A percentile compares a stretch with the other conserved stretches of the same genome.
Evolutionary conservation across 2,113 vertebrate genomes (phyloP).

Genomic region (Gasterosteus nipponicus): DNA sequence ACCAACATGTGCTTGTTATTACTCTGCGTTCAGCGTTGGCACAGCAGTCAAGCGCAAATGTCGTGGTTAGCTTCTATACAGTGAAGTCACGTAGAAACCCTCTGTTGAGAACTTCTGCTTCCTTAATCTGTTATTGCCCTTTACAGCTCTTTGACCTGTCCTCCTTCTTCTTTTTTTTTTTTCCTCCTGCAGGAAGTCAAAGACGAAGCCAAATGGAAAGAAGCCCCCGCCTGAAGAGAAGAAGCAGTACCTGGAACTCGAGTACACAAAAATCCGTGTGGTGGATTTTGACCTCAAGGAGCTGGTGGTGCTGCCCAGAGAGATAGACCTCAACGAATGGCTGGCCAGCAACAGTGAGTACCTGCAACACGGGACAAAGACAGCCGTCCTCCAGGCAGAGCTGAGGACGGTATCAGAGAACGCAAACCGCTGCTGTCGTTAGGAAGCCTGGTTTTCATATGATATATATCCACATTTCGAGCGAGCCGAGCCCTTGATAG

Average conservation of each 20-base stretch:
- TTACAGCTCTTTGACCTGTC: slow-evolving; percentile 4
- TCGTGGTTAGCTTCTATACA: not conserved
- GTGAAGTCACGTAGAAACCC: not conserved
- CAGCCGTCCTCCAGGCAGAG: not conserved
- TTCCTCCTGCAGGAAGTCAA: slow-evolving; percentile 89
- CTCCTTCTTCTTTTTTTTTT: slow-evolving; percentile 7
- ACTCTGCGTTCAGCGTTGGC: not conserved
- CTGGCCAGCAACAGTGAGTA: slow-evolving; percentile 97
- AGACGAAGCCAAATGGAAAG: slow-evolving; percentile 98
- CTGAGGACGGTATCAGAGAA: not conserved
- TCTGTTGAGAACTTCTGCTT: not conserved
- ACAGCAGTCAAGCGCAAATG: not conserved
- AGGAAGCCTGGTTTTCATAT: not conserved
- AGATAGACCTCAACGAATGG: slow-evolving; percentile 99
- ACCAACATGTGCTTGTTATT: slow-evolving; percentile 5
- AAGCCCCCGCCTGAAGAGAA: slow-evolving; percentile 93
- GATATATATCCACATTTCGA: not conserved
- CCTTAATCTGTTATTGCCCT: not conserved
- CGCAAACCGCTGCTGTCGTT: slow-evolving; percentile 1
- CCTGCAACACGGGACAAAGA: not conserved
- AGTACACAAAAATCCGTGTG: slow-evolving; percentile 93
- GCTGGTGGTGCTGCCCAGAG: slow-evolving; percentile 93
- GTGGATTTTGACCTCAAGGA: slow-evolving; percentile 95
- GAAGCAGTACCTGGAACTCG: slow-evolving; percentile 94
- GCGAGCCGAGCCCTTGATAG: slow-evolving; percentile 31